These are phyloP conservation scores for Heptranchias perlo DNA, from an alignment of 2,113 vertebrate species.

Conservation along the genomic window DNA sequence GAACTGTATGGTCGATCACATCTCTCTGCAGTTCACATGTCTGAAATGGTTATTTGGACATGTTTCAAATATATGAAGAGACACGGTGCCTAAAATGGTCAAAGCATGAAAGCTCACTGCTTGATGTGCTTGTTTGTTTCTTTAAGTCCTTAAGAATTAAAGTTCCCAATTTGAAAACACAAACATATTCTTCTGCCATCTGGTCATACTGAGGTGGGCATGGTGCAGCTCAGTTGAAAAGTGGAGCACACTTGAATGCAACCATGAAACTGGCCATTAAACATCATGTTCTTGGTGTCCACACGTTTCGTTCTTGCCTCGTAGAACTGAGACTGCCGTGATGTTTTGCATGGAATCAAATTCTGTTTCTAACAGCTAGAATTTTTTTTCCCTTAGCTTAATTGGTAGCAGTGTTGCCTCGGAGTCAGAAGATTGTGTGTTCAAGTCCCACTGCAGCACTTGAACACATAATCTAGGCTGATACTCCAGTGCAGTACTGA, in stretches of 20 bases:
- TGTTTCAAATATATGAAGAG: background rate
- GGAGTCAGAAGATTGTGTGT: background rate
- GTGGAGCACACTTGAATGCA: background rate
- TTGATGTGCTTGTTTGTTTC: background rate
- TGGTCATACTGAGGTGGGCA: background rate
- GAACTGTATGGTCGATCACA: background rate
- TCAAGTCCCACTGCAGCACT: background rate
- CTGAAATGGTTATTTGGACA: background rate
- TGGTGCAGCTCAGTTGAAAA: background rate
- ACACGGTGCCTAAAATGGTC: background rate
- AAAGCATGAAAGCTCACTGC: background rate
- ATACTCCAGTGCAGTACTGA: background rate
- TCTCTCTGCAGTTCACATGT: background rate
- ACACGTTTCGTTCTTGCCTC: background rate
- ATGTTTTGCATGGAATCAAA: background rate
- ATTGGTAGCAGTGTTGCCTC: background rate
- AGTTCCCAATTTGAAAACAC: background rate
- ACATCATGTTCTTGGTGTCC: background rate
- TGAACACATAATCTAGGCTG: background rate
- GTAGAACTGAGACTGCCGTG: background rate
- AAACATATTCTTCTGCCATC: background rate
- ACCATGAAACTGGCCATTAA: background rate
- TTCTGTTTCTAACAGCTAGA: background rate
- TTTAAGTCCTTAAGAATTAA: background rate
- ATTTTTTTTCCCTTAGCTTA: background rate